A percentile compares a stretch with the other conserved stretches of the same genome.
phyloP scores from a whole-genome alignment of 2,888 invertebrate genomes.

The Eustalomyia histrio region DNA sequence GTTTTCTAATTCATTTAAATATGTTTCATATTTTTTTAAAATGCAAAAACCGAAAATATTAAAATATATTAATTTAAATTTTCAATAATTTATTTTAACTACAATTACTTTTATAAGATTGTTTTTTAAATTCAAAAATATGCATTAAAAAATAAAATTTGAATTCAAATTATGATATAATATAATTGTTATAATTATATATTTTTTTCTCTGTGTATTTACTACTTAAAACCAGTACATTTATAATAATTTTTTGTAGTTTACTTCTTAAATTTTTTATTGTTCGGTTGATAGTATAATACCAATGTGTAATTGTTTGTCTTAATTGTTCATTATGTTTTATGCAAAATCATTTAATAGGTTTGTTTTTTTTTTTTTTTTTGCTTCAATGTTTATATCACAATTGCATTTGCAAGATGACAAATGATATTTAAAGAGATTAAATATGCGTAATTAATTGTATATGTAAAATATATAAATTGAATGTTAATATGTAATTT shows the following conservation, averaged over 20 bases:
- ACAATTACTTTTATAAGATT: too few relatives aligned
- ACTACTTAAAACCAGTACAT: background rate
- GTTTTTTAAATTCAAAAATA: too few relatives aligned
- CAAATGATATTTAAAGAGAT: constrained; percentile 57
- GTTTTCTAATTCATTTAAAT: too few relatives aligned
- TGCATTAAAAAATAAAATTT: too few relatives aligned
- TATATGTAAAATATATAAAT: background rate
- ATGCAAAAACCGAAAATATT: too few relatives aligned
- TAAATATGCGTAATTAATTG: constrained; percentile 19
- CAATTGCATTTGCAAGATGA: constrained; percentile 29
- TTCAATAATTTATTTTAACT: too few relatives aligned
- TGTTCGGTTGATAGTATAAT: constrained; percentile 4
- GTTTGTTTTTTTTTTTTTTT: background rate
- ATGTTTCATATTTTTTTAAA: too few relatives aligned
- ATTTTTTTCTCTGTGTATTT: too few relatives aligned
- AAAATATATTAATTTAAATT: too few relatives aligned
- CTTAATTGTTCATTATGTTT: constrained; percentile 54
- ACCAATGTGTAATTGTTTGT: constrained; percentile 42
- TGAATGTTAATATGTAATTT: background rate
- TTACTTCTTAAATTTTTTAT: constrained; percentile 1
- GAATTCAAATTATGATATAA: too few relatives aligned
- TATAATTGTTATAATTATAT: too few relatives aligned
- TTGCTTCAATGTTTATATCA: background rate
- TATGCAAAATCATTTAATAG: constrained; percentile 50
- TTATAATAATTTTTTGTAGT: background rate